Evolutionary conservation across 2,797 vertebrate genomes (phyloP).

Genomic region (Scyliorhinus canicula): DNA sequence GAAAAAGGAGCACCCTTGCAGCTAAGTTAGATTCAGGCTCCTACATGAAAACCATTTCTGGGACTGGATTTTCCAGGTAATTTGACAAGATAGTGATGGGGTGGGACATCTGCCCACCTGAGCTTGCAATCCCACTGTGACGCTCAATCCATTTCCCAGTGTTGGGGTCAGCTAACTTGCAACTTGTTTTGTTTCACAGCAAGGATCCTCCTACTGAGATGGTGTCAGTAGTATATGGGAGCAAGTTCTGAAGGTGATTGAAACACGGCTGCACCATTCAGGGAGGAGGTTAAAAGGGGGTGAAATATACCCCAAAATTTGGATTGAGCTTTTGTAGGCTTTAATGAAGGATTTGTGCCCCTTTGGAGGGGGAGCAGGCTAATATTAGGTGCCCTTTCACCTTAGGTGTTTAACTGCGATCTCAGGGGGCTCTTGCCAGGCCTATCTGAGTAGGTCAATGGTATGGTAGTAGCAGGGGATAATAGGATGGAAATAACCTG

Average conservation of each 20-base stretch:
- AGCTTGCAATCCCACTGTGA: not conserved
- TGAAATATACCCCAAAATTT: not conserved
- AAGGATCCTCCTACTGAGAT: not conserved
- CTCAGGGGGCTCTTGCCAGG: not conserved
- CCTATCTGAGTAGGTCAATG: too few relatives aligned
- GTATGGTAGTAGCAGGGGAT: not conserved
- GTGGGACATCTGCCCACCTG: not conserved
- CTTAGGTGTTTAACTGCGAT: not conserved
- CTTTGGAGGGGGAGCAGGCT: not conserved
- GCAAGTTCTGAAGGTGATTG: not conserved
- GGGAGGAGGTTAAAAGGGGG: not conserved
- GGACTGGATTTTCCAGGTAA: not conserved
- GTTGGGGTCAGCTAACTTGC: not conserved
- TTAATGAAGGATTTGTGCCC: not conserved
- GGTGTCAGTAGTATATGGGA: not conserved
- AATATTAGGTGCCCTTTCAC: not conserved
- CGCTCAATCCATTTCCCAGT: not conserved
- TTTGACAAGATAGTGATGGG: not conserved
- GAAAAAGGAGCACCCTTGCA: not conserved
- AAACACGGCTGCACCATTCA: not conserved
- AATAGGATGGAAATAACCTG: not conserved
- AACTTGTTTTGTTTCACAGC: too few relatives aligned
- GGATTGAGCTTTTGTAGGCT: not conserved
- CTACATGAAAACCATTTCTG: not conserved
- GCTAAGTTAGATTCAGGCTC: not conserved